Evolutionary conservation across 2,797 vertebrate genomes (phyloP).

Genomic region (Pseudomugil gertrudae): DNA sequence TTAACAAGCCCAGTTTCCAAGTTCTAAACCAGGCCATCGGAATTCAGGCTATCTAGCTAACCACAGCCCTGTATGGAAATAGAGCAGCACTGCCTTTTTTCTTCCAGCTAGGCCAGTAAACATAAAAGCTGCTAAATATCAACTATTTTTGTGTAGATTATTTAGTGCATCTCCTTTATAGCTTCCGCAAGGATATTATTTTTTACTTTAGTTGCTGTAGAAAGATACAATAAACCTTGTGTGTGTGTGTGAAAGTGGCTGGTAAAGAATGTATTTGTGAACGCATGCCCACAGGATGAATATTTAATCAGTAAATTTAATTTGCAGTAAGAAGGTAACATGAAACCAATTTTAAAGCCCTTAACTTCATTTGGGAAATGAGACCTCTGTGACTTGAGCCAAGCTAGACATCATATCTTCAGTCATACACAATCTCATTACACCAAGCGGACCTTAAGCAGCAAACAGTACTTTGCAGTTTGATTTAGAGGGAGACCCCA

Average conservation of each 20-base stretch:
- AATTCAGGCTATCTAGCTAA: conserved; percentile 55
- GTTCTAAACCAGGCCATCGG: conserved; percentile 59
- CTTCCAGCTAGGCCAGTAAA: conserved; percentile 26
- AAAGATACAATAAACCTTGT: not conserved
- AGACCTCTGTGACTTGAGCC: conserved; percentile 38
- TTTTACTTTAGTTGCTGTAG: conserved; percentile 1
- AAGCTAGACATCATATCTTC: conserved; percentile 30
- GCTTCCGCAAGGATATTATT: conserved; percentile 15
- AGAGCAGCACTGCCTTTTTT: conserved; percentile 48
- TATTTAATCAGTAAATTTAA: conserved; percentile 44
- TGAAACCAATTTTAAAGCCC: conserved; percentile 34
- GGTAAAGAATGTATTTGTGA: conserved; percentile 23
- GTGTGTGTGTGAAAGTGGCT: conserved; percentile 12
- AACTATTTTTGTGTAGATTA: conserved; percentile 36
- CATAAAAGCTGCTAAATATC: conserved; percentile 41
- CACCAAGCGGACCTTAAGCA: conserved; percentile 14
- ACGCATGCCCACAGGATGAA: conserved; percentile 36
- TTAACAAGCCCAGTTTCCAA: conserved; percentile 52
- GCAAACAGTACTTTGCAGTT: conserved; percentile 19
- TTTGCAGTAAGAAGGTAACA: conserved; percentile 39
- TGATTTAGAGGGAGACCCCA: conserved; percentile 21
- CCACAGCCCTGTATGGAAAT: conserved; percentile 50
- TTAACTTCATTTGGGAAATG: conserved; percentile 42
- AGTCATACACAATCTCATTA: conserved; percentile 42
- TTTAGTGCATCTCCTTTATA: conserved; percentile 30